A percentile compares a stretch with the other conserved stretches of the same genome.
These are phyloP conservation scores for Palythoa grandiflora DNA, from an alignment of 92 coral and sea anemone species.

Conservation along the genomic window DNA sequence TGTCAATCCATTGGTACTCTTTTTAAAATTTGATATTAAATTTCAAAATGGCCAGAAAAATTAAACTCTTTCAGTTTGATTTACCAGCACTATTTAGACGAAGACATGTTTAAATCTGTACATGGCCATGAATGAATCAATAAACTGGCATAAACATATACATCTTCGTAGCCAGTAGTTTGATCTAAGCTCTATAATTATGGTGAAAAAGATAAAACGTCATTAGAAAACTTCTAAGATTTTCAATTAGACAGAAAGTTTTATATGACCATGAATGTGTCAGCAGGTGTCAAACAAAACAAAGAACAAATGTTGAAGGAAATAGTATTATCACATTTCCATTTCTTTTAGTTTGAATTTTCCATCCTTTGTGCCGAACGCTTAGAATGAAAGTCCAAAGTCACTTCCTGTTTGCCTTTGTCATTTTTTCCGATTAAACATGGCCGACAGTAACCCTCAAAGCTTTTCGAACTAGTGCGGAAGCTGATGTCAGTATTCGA, in stretches of 20 bases:
- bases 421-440: neutral
- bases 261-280: constrained; percentile 4
- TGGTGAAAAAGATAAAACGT: neutral
- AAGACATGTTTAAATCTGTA: neutral
- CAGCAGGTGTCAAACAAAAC: constrained; percentile 27
- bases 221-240: neutral
- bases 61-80: neutral
- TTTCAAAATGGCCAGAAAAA: neutral
- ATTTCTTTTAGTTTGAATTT: neutral
- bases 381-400: neutral
- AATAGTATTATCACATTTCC: neutral
- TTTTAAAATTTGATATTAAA: neutral
- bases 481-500: neutral
- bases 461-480: neutral
- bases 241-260: neutral
- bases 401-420: neutral
- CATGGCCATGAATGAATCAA: too few species aligned
- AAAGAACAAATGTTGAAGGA: neutral
- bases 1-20: neutral
- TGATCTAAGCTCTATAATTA: neutral
- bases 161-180: neutral
- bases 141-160: too few species aligned
- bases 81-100: neutral
- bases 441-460: neutral
- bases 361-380: neutral